Evolutionary conservation across 2,113 vertebrate genomes (phyloP).

Genomic region (Arvicanthis niloticus): DNA sequence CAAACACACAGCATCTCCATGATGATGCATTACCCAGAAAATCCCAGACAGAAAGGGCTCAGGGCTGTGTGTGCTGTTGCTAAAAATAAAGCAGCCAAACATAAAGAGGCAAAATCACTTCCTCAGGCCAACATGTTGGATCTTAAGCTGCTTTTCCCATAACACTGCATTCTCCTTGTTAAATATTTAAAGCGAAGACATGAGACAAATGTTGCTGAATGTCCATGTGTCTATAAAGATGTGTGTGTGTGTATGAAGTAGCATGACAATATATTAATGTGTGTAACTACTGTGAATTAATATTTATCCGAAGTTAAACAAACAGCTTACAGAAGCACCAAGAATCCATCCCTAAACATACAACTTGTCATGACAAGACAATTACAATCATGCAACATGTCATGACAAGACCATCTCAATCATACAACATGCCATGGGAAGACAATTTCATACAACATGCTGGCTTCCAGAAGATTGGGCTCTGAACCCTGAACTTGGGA

Average conservation of each 20-base stretch:
- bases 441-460: not conserved
- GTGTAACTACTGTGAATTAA: not conserved
- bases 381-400: not conserved
- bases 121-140: not conserved
- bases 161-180: slow-evolving; percentile 32
- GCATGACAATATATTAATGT: not conserved
- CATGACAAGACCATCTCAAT: not conserved
- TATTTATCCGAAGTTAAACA: not conserved
- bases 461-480: not conserved
- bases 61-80: not conserved
- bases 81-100: slow-evolving; percentile 59
- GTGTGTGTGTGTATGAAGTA: not conserved
- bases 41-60: not conserved
- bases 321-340: not conserved
- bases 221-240: not conserved
- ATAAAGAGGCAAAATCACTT: not conserved
- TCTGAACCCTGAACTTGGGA: no score
- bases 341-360: not conserved
- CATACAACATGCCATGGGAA: fast-evolving
- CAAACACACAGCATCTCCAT: fast-evolving
- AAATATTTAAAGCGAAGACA: slow-evolving; percentile 55
- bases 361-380: not conserved
- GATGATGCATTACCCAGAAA: not conserved
- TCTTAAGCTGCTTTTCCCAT: slow-evolving; percentile 41
- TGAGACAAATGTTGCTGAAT: slow-evolving; percentile 30